phyloP scores from a whole-genome alignment of 2,797 vertebrate genomes.

The Crenuchus spilurus region DNA sequence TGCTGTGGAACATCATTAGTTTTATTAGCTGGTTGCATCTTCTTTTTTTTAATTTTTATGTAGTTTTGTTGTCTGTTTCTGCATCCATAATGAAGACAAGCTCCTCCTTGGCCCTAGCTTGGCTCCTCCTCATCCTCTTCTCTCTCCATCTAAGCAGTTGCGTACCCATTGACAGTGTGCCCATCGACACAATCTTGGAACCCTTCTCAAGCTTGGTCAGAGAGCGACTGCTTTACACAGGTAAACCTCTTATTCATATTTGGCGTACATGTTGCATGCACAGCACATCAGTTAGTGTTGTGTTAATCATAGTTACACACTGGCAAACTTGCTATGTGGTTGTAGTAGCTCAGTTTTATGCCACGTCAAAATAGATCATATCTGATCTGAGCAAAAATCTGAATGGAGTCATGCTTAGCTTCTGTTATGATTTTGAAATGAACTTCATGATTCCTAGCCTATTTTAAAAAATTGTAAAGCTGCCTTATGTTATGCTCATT shows the following conservation, averaged over 20 bases:
- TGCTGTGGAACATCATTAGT: background rate
- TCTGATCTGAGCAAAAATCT: no score
- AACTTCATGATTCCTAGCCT: no score
- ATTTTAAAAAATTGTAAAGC: no score
- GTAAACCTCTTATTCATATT: constrained; percentile 55
- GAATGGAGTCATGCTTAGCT: no score
- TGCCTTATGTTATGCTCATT: no score
- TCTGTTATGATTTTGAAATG: no score
- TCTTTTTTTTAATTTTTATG: background rate
- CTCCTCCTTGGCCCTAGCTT: constrained; percentile 15
- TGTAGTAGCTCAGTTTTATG: no score
- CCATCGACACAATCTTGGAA: constrained; percentile 71
- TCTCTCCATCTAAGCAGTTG: constrained; percentile 63
- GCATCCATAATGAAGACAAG: constrained; percentile 11
- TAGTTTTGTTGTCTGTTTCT: background rate
- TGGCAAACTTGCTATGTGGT: no score
- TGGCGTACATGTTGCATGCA: background rate
- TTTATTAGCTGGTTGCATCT: background rate
- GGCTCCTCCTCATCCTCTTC: constrained; percentile 56
- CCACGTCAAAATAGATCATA: no score
- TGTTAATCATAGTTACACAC: no score
- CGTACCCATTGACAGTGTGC: constrained; percentile 69
- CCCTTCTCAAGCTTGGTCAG: constrained; percentile 68
- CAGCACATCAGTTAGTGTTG: no score
- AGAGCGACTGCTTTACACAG: constrained; percentile 77